Evolutionary conservation across 2,113 vertebrate genomes (phyloP), one percentile per base, ranked within the genome.

Genomic region (Lepisosteus oculatus): DNA sequence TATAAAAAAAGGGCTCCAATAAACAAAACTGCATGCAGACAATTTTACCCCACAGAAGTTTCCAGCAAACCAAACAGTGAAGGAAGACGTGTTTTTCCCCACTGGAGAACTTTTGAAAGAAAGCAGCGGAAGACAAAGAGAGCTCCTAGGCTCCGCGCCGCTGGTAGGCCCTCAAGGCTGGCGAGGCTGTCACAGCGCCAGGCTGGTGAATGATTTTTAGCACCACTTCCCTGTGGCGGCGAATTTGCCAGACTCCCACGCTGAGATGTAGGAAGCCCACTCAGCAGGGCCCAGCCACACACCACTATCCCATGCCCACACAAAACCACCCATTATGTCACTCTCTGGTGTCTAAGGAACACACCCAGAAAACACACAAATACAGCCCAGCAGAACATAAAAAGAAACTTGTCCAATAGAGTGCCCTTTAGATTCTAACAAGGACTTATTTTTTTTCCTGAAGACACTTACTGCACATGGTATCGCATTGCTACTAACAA

Each of bases 251-350:
- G n/a, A 65, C 44, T 69, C 57, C 42, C 17, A 65, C 17, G 47
- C 63, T 44, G 45, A 14, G n/a, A 55, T 67, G 11, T 55, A 42
- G 66, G 66, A 42, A 68, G 47, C 57, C 15, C 6, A 55, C 4
- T 42, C 54, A 56, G 72, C 45, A 41, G 7, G 59, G 8, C 44
- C 12, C 43, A 74, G 67, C 66, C 68, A 70, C 57, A 57, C 11
- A 43, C 42, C 54, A 55, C 44, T 64, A 67, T 69, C 41, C 9
- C 72, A 14, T 29, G 15, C 14, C 29, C 51, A 55, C 57, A 43
- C 6, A 41, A 17, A 42, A n/a, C 66, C 72, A 68, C 59, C 66
- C 66, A 55, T 68, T 47, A 62, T 51, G 42, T 74, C 72, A 64
- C 72, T 69, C 13, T 13, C 8, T 59, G 67, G 11, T 64, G 65